phyloP scores from a whole-genome alignment of 2,113 vertebrate genomes.

The Hypanus sabinus region DNA sequence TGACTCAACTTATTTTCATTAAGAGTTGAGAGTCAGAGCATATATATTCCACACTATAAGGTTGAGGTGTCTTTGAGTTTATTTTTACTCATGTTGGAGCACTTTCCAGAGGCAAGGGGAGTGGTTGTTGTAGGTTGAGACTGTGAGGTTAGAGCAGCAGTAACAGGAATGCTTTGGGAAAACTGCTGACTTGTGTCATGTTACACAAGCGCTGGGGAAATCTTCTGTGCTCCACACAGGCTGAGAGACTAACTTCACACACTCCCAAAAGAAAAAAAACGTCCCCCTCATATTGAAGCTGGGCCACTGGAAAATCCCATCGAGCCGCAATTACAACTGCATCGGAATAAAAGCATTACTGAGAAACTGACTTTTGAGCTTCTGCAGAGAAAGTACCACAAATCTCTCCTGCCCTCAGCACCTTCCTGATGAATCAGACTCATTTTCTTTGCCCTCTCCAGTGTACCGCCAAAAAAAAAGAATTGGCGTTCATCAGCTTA shows the following conservation, averaged over 20 bases:
- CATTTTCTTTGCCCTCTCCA: not conserved
- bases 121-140: not conserved
- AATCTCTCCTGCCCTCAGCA: not conserved
- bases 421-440: not conserved
- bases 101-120: not conserved
- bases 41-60: not conserved
- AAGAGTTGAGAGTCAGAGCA: not conserved
- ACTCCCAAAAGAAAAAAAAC: not conserved
- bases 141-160: not conserved
- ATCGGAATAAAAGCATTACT: not conserved
- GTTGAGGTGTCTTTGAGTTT: conserved; percentile 9
- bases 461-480: not conserved
- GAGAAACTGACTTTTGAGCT: not conserved
- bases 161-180: conserved; percentile 29
- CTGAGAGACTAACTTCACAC: not conserved
- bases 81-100: not conserved
- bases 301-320: conserved; percentile 27
- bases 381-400: not conserved
- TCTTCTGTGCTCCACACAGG: not conserved
- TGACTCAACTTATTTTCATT: not conserved
- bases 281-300: not conserved
- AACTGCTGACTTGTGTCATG: conserved; percentile 31
- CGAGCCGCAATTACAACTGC: conserved; percentile 18
- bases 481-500: not conserved
- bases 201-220: conserved; percentile 22